Base-by-base conservation (phyloP, 2,797 vertebrate species). In the Odontamblyopus lacepedii region DNA sequence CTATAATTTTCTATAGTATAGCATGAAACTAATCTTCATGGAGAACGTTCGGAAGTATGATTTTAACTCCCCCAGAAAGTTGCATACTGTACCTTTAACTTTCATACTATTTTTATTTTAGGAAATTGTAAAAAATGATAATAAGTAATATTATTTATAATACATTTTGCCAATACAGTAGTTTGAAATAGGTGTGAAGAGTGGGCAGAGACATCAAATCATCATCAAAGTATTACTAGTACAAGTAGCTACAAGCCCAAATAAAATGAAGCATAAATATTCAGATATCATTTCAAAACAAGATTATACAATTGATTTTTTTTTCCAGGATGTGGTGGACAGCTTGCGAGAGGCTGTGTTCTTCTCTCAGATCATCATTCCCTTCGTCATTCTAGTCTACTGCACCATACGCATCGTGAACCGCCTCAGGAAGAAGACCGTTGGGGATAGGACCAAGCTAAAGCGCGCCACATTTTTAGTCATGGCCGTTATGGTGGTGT, bases 321-420 rank as follows among this genome's bases (percentile, higher is more conserved):
- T 23, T 63, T 16, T 4, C 15, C 82, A 90, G 2, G 65, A 79
- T 1, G 71, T 88, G 59, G 84, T 83, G 0, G 88, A 89, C 80
- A 82, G 77, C 13, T 78, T 87, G 30, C 83, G 89, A 86, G 89
- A 92, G 87, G 89, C 70, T 0, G 72, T 92, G 29, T 89, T 93
- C 76, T 93, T 93, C 74, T 56, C 74, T 1, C 91, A 92, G 79
- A 91, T 94, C 64, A 2, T 92, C 6, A 11, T 94, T 65, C 92
- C 93, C 11, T 94, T 94, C 72, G 48, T 91, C 69, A 63, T 94
- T 68, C 78, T 93, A 0, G 44, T 93, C 67, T 93, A 92, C 87
- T 93, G 93, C 78, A 87, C 90, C 0, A 63, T 79, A 2, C 11
- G 67, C 55, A 87, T 92, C 55, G 77, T 92, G 35, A 74, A 75